These are phyloP conservation scores for Drosophila baimaii DNA, from an alignment of 1,140 invertebrate species.

Conservation along the genomic window DNA sequence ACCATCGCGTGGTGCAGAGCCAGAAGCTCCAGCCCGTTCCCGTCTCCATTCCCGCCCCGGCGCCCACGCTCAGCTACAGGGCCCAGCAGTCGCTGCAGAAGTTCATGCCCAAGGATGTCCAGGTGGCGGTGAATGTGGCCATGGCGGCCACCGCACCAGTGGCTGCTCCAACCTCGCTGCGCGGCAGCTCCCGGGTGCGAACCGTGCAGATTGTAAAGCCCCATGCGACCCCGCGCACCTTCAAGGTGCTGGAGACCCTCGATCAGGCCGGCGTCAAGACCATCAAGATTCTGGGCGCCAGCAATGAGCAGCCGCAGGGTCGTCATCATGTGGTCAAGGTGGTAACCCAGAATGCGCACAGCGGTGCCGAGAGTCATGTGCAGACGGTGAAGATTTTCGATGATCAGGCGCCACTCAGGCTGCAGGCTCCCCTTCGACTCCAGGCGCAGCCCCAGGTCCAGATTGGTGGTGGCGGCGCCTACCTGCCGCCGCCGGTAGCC, in stretches of 20 bases:
- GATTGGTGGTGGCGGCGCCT: not conserved
- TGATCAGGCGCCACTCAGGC: constrained; percentile 24
- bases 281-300: constrained; percentile 73
- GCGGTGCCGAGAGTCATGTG: constrained; percentile 63
- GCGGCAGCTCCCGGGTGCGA: constrained; percentile 63
- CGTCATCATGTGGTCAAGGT: constrained; percentile 72
- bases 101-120: constrained; percentile 76
- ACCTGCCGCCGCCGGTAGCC: constrained; percentile 63
- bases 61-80: constrained; percentile 38
- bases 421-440: not conserved
- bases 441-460: constrained; percentile 2
- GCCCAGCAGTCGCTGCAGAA: constrained; percentile 72
- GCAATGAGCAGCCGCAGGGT: constrained; percentile 65
- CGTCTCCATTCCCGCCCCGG: constrained; percentile 2
- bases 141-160: constrained; percentile 64
- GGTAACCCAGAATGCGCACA: constrained; percentile 62
- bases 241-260: constrained; percentile 69
- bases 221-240: constrained; percentile 57
- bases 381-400: constrained; percentile 76
- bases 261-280: constrained; percentile 73
- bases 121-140: constrained; percentile 75
- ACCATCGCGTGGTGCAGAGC: constrained; percentile 33
- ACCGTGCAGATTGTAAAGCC: constrained; percentile 76
- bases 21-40: constrained; percentile 37
- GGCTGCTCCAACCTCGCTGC: constrained; percentile 7